Conservation (phyloP, 2,888 invertebrate genomes). For the Drosophila diplacantha region DNA sequence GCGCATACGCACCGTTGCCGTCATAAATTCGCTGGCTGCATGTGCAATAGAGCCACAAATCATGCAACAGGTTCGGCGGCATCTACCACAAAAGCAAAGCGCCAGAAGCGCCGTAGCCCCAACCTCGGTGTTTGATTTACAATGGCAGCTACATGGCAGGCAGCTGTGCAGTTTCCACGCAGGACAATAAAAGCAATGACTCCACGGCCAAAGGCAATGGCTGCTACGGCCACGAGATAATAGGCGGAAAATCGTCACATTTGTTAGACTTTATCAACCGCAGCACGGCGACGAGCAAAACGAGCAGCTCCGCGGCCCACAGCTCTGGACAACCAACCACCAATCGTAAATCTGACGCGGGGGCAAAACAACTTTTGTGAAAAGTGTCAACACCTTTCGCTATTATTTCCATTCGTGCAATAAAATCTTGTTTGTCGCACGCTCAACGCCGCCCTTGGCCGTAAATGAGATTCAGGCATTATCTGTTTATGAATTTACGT, state of each 20-base stretch:
- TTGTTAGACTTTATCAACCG: slow-evolving; percentile 57
- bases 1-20: slow-evolving; percentile 40
- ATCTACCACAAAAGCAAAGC: slow-evolving; percentile 20
- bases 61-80: slow-evolving; percentile 64
- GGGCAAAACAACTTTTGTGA: slow-evolving; percentile 38
- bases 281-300: slow-evolving; percentile 22
- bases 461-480: slow-evolving; percentile 60
- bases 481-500: slow-evolving; percentile 65
- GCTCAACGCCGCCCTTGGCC: slow-evolving; percentile 20
- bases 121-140: slow-evolving; percentile 53
- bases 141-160: slow-evolving; percentile 40
- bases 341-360: slow-evolving; percentile 59
- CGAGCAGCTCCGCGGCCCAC: slow-evolving; percentile 20
- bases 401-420: slow-evolving; percentile 35
- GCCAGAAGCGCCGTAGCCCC: slow-evolving; percentile 29
- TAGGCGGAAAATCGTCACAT: slow-evolving; percentile 69
- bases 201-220: slow-evolving; percentile 24
- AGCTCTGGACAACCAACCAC: slow-evolving; percentile 20
- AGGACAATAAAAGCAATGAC: slow-evolving; percentile 53
- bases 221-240: slow-evolving; percentile 51
- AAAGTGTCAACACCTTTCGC: slow-evolving; percentile 43
- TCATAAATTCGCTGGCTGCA: slow-evolving; percentile 49
- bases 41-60: slow-evolving; percentile 53
- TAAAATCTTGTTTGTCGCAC: slow-evolving; percentile 50
- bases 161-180: slow-evolving; percentile 65